Percentiles rank a stretch among this genome's conserved stretches.
phyloP scores from a whole-genome alignment of 2,888 invertebrate genomes.

The Fragum fragum region DNA sequence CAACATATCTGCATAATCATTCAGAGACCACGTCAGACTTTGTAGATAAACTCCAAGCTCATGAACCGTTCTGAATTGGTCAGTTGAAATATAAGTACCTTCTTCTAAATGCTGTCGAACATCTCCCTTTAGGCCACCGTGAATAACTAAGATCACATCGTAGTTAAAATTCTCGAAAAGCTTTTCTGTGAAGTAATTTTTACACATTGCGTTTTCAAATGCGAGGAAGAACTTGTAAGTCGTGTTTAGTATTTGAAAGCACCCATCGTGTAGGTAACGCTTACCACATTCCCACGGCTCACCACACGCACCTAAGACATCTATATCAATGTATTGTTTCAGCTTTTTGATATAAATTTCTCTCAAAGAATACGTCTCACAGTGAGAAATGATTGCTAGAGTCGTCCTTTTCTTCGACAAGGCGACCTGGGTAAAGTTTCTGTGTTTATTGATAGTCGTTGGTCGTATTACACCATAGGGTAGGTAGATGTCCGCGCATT shows the following conservation, averaged over 20 bases:
- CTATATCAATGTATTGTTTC: slow-evolving; percentile 47
- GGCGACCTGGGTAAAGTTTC: slow-evolving; percentile 47
- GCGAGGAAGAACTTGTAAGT: slow-evolving; percentile 56
- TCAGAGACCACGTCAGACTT: slow-evolving; percentile 32
- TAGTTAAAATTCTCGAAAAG: slow-evolving; percentile 57
- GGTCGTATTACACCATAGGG: slow-evolving; percentile 58
- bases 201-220: slow-evolving; percentile 60
- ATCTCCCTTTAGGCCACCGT: slow-evolving; percentile 45
- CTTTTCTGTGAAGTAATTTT: slow-evolving; percentile 57
- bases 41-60: slow-evolving; percentile 45
- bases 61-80: slow-evolving; percentile 41
- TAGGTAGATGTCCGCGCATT: slow-evolving; percentile 51
- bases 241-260: slow-evolving; percentile 46
- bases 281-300: slow-evolving; percentile 44
- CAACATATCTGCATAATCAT: slow-evolving; percentile 38
- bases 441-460: slow-evolving; percentile 4
- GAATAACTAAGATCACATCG: slow-evolving; percentile 45
- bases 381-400: slow-evolving; percentile 55
- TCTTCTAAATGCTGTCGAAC: slow-evolving; percentile 14
- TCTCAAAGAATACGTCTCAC: slow-evolving; percentile 36
- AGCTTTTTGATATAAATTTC: slow-evolving; percentile 41
- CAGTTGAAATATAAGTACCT: slow-evolving; percentile 44
- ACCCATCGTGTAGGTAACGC: slow-evolving; percentile 41
- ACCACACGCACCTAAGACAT: slow-evolving; percentile 49
- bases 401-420: slow-evolving; percentile 42